A percentile compares a stretch with the other conserved stretches of the same genome.
Conservation (phyloP, 2,888 invertebrate species). For the Macrophya annulata region DNA sequence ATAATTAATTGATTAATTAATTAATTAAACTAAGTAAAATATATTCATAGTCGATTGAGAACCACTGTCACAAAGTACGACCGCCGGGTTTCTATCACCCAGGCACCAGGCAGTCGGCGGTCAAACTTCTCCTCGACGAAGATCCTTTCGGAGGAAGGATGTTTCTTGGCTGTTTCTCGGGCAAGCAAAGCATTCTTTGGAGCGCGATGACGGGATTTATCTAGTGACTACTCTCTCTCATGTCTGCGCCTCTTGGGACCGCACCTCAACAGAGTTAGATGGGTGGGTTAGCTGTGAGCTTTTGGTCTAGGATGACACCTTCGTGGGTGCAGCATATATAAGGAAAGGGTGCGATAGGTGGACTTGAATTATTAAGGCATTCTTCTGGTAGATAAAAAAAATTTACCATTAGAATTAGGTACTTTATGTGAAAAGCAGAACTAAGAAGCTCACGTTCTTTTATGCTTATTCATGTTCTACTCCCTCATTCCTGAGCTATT, state of each 20-base stretch:
- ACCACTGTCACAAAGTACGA: conserved; percentile 48
- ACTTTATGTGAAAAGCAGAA: background rate
- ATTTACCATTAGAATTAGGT: background rate
- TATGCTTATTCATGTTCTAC: background rate
- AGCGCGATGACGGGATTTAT: conserved; percentile 47
- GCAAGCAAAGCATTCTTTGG: conserved; percentile 35
- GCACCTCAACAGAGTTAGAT: background rate
- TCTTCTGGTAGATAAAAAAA: conserved; percentile 14
- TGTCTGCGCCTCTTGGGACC: conserved; percentile 42
- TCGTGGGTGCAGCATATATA: background rate
- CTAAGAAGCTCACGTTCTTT: background rate
- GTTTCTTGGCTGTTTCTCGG: conserved; percentile 42
- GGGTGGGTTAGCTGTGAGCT: background rate
- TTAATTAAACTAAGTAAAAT: background rate
- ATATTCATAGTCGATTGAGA: conserved; percentile 10
- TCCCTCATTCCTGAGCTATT: background rate
- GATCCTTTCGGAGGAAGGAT: conserved; percentile 49
- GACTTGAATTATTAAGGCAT: conserved; percentile 38
- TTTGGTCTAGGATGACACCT: conserved; percentile 1
- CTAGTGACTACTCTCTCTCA: conserved; percentile 41
- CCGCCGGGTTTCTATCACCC: conserved; percentile 45
- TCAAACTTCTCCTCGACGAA: conserved; percentile 27
- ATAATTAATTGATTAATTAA: background rate
- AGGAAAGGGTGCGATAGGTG: background rate
- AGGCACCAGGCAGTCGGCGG: conserved; percentile 40